These are phyloP conservation scores for Amblyraja radiata DNA, from an alignment of 2,797 vertebrate species.

Conservation along the genomic window DNA sequence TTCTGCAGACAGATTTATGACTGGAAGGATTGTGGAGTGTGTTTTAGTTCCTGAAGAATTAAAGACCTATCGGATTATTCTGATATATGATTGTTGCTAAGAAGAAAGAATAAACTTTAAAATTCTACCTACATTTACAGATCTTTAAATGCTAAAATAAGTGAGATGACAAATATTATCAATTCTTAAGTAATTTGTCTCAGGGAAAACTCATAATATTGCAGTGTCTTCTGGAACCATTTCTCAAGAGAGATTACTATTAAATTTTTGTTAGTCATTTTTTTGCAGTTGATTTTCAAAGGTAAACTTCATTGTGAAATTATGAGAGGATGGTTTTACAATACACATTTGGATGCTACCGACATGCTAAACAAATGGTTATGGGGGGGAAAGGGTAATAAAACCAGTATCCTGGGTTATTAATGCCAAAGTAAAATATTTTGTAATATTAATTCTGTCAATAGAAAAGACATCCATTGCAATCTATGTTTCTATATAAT, in stretches of 20 bases:
- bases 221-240: background rate
- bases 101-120: too few relatives aligned
- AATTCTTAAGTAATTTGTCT: background rate
- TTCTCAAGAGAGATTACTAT: background rate
- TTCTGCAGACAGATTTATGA: background rate
- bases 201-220: background rate
- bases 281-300: conserved; percentile 46
- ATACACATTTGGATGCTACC: conserved; percentile 81
- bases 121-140: too few relatives aligned
- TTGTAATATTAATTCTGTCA: background rate
- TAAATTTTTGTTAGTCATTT: background rate
- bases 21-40: background rate
- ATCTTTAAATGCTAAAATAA: background rate
- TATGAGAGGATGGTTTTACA: conserved; percentile 95
- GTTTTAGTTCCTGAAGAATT: background rate
- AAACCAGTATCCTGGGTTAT: conserved; percentile 58
- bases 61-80: background rate
- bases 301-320: conserved; percentile 84
- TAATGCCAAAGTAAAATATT: background rate
- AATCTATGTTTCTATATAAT: background rate
- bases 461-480: background rate
- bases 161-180: background rate
- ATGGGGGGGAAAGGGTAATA: conserved; percentile 79
- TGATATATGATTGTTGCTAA: too few relatives aligned
- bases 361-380: conserved; percentile 79